Evolutionary conservation across 2,888 invertebrate species (phyloP).

Genomic region (Urechis unicinctus): DNA sequence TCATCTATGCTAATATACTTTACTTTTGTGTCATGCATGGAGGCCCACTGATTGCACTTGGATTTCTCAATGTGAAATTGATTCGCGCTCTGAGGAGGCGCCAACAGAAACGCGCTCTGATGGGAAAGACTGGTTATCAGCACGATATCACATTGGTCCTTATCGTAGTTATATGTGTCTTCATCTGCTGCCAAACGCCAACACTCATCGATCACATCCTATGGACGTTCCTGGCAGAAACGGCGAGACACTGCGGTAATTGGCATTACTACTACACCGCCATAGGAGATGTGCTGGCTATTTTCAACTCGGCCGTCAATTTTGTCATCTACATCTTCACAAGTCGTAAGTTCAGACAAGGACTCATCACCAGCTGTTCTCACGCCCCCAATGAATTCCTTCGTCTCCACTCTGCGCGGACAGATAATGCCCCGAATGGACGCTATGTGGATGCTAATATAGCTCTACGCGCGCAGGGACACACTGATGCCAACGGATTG

Average conservation of each 20-base stretch:
- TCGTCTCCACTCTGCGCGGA: too few relatives aligned
- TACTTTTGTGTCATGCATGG: constrained; percentile 25
- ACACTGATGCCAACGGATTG: too few relatives aligned
- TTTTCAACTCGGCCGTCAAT: constrained; percentile 23
- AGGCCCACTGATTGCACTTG: constrained; percentile 21
- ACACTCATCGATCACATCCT: constrained; percentile 25
- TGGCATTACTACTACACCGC: constrained; percentile 29
- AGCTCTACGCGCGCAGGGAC: too few relatives aligned
- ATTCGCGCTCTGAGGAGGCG: constrained; percentile 19
- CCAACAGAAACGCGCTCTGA: constrained; percentile 12
- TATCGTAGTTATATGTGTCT: constrained; percentile 24
- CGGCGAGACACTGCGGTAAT: constrained; percentile 14
- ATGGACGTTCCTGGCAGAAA: constrained; percentile 22
- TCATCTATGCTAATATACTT: constrained; percentile 23
- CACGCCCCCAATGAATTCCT: too few relatives aligned
- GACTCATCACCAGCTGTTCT: too few relatives aligned
- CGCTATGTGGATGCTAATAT: too few relatives aligned
- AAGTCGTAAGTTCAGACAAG: constrained; percentile 19
- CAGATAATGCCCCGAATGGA: too few relatives aligned
- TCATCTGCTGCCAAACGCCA: constrained; percentile 26
- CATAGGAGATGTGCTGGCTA: constrained; percentile 20
- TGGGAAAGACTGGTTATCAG: constrained; percentile 14
- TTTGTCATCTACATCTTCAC: constrained; percentile 25
- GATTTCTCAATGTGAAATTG: constrained; percentile 22
- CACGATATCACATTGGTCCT: constrained; percentile 24